Evolutionary conservation across 2,888 invertebrate species (phyloP), one percentile per base, ranked within the genome.

Genomic region (Zele albiditarsus): DNA sequence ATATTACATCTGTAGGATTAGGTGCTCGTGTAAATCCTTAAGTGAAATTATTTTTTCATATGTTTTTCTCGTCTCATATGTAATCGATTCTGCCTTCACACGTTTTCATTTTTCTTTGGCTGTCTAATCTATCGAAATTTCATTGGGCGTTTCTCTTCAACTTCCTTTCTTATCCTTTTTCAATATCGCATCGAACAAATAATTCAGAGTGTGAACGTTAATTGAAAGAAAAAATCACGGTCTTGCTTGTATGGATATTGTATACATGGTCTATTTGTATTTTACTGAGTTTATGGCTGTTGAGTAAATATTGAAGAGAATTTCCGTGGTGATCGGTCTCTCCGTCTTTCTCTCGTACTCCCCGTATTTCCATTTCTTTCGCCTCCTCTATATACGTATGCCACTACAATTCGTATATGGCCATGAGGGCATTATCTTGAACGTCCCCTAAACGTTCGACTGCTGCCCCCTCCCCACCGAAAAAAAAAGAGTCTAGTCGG

Each of bases 11-110:
- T 12, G 2, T n/a, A 42, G 63, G 42, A 60, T 49, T 71, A 58
- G 60, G 60, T 71, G 27, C 38, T 27, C 79, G 81, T 77, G 73
- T 78, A 78, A 74, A 75, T 79, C 75, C 78, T 75, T 49, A 65
- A 74, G 73, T 66, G 73, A 81, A 77, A 77, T 80, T 78, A 76
- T 33, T 25, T 57, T 53, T 69, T 66, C 49, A 23, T 20, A 10
- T 58, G 38, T 67, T 76, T 42, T 27, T 42, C 10, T 42, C 42
- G 10, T 42, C 5, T 46, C n/a, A 3, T 8, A 31, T 31, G 1
- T 31, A 31, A 31, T 31, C 8, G 1, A 31, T 8, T 31, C 8
- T 31, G 4, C 8, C 31, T 31, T 31, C 31, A 31, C 8, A 2
- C 31, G 8, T 31, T 31, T 31, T 31, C 31, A 31, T 8, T n/a